Percentiles rank a stretch among this genome's conserved stretches.
phyloP scores from a whole-genome alignment of 1,140 invertebrate species.

The Vanessa tameamea region DNA sequence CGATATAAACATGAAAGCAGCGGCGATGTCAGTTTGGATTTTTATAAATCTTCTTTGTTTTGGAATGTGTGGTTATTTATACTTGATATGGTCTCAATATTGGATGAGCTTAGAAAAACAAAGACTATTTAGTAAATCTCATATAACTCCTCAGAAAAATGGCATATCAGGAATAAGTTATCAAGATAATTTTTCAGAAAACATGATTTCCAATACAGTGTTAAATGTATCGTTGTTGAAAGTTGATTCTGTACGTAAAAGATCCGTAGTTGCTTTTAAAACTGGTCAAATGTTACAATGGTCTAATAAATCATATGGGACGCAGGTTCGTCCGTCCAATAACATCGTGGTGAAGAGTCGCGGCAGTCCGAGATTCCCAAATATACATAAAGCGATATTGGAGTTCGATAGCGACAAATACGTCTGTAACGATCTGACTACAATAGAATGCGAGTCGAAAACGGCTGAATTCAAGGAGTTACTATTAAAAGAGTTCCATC shows the following conservation, averaged over 20 bases:
- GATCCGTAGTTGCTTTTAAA: conserved; percentile 61
- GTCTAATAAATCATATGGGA: conserved; percentile 47
- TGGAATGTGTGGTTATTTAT: conserved; percentile 86
- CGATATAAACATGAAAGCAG: conserved; percentile 80
- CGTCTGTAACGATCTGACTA: conserved; percentile 75
- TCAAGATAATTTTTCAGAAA: conserved; percentile 56
- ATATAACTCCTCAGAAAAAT: conserved; percentile 50
- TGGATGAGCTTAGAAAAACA: conserved; percentile 83
- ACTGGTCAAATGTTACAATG: conserved; percentile 43
- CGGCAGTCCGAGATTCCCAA: conserved; percentile 82
- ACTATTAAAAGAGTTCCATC: conserved; percentile 82
- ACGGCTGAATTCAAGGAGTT: conserved; percentile 81
- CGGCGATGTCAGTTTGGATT: conserved; percentile 85
- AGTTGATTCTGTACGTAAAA: conserved; percentile 49
- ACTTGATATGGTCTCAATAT: conserved; percentile 86
- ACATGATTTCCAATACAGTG: conserved; percentile 40
- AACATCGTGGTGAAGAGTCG: conserved; percentile 62
- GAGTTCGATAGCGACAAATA: conserved; percentile 80
- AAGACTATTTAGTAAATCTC: conserved; percentile 68
- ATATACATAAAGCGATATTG: conserved; percentile 78
- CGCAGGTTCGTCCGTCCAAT: conserved; percentile 45
- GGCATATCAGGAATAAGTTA: conserved; percentile 46
- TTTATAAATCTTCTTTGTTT: conserved; percentile 86
- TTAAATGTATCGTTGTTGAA: conserved; percentile 45
- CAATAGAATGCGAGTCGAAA: conserved; percentile 72